A percentile compares a stretch with the other conserved stretches of the same genome.
Conservation (phyloP, 2,888 invertebrate genomes). For the Polyploca ridens region DNA sequence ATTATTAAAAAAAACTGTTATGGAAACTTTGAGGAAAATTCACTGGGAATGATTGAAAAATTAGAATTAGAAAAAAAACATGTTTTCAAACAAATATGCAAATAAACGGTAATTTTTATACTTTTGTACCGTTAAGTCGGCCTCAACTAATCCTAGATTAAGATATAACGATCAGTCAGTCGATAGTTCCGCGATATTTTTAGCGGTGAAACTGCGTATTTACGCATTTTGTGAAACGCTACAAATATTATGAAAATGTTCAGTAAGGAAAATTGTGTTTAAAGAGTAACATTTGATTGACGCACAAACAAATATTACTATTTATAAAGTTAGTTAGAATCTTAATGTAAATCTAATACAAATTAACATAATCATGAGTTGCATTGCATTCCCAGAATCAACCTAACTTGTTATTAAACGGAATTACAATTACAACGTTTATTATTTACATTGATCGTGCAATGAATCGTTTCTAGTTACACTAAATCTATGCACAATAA, state of each 20-base stretch:
- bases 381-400: not conserved
- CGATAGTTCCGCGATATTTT: not conserved
- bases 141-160: not conserved
- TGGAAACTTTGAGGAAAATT: no score
- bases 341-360: not conserved
- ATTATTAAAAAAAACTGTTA: no score
- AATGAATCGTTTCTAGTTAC: not conserved
- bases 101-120: no score
- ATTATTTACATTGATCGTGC: not conserved
- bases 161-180: not conserved
- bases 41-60: no score
- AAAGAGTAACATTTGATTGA: not conserved
- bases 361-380: slow-evolving; percentile 2
- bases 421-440: not conserved
- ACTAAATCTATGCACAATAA: slow-evolving; percentile 11
- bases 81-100: no score
- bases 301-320: not conserved
- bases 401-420: not conserved
- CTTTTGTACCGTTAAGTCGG: no score
- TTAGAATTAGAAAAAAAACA: no score
- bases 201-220: not conserved
- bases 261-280: not conserved
- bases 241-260: not conserved
- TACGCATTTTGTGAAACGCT: not conserved
- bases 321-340: not conserved